These are phyloP conservation scores for Atherinomorus stipes DNA, from an alignment of 2,113 vertebrate genomes.

Conservation along the genomic window DNA sequence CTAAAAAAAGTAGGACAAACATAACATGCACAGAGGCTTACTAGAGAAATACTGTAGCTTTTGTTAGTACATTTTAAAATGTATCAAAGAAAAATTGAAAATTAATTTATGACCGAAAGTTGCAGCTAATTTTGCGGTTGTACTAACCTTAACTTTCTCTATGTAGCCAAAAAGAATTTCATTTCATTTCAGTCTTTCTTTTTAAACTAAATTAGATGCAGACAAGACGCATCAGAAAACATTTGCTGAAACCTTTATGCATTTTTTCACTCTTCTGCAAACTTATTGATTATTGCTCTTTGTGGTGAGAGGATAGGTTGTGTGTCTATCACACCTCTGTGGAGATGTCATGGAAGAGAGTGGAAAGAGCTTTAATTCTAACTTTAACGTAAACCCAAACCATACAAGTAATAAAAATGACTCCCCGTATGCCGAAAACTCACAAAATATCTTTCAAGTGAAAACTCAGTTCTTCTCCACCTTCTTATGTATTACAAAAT, in stretches of 20 bases:
- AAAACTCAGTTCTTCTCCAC: background rate
- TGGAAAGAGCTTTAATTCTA: background rate
- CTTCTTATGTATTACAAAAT: background rate
- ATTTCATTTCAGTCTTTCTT: too few relatives aligned
- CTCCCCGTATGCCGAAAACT: too few relatives aligned
- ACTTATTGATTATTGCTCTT: too few relatives aligned
- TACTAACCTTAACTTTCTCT: too few relatives aligned
- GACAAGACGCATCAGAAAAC: background rate
- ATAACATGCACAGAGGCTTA: conserved; percentile 1
- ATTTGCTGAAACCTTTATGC: background rate
- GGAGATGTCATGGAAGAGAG: background rate
- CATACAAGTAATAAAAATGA: background rate
- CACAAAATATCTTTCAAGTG: background rate
- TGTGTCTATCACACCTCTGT: too few relatives aligned
- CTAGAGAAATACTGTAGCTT: background rate
- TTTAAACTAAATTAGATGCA: conserved; percentile 8
- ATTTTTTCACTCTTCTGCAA: too few relatives aligned
- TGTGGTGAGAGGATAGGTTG: too few relatives aligned
- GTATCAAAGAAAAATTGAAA: too few relatives aligned
- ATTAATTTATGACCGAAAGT: too few relatives aligned
- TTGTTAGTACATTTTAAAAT: too few relatives aligned
- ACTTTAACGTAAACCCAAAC: background rate
- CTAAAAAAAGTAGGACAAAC: conserved; percentile 9
- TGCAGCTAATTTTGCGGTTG: too few relatives aligned
- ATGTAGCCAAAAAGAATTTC: too few relatives aligned